phyloP scores from a whole-genome alignment of 2,113 vertebrate species.

The Phocoena sinus region DNA sequence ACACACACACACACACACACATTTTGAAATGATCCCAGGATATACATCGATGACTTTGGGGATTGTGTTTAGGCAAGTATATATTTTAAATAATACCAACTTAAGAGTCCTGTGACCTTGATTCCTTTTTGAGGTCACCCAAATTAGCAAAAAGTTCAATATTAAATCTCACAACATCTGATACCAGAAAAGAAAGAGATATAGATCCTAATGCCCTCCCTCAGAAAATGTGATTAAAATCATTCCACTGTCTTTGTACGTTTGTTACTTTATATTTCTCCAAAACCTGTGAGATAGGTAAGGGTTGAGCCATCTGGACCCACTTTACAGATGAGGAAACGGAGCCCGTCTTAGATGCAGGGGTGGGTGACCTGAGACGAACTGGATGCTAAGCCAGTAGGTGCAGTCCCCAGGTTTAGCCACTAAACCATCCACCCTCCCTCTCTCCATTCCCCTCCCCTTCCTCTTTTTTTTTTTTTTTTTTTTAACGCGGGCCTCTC shows the following conservation, averaged over 20 bases:
- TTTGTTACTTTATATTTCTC: background rate
- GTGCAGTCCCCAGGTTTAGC: accelerated
- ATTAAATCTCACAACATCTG: conserved; percentile 5
- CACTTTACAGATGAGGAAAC: background rate
- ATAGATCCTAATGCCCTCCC: background rate
- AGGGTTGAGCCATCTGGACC: background rate
- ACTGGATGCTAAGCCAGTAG: background rate
- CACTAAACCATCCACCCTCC: background rate
- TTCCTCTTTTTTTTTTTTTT: background rate
- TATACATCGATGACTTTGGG: background rate
- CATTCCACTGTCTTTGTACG: background rate
- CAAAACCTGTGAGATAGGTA: background rate
- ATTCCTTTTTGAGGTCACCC: background rate
- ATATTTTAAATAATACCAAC: background rate
- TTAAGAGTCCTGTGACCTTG: background rate
- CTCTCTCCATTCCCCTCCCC: background rate
- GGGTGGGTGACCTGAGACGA: background rate
- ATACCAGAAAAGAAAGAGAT: background rate
- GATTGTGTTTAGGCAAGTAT: background rate
- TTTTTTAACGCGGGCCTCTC: too few relatives aligned
- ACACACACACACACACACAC: background rate
- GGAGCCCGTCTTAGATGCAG: background rate
- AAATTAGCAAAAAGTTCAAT: background rate
- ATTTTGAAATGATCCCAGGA: background rate
- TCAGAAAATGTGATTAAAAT: background rate